A percentile compares a stretch with the other conserved stretches of the same genome.
These are phyloP conservation scores for Boloria selene DNA, from an alignment of 2,888 invertebrate species.

Conservation along the genomic window DNA sequence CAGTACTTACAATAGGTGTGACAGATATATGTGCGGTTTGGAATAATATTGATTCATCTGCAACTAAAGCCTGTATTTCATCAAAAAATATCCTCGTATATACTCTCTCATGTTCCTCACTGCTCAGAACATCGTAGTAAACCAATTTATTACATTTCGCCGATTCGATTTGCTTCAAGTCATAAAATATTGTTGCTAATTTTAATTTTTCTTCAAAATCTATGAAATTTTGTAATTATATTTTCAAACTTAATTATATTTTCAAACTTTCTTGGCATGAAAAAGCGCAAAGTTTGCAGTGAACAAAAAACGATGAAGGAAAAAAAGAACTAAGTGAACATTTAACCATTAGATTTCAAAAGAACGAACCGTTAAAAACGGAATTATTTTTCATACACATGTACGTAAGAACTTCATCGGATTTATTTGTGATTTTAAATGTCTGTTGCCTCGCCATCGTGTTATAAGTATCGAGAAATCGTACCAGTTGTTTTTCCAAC, in stretches of 20 bases:
- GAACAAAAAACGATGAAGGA: not conserved
- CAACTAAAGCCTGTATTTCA: slow-evolving; percentile 69
- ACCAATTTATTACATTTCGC: slow-evolving; percentile 63
- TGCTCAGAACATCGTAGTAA: slow-evolving; percentile 68
- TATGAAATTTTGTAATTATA: slow-evolving; percentile 16
- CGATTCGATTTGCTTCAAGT: slow-evolving; percentile 64
- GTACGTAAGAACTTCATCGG: slow-evolving; percentile 77
- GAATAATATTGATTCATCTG: slow-evolving; percentile 64
- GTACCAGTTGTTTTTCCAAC: slow-evolving; percentile 74
- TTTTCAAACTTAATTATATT: not conserved
- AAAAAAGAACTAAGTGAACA: not conserved
- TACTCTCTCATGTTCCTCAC: slow-evolving; percentile 68
- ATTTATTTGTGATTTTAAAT: slow-evolving; percentile 80
- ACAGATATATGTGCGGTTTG: slow-evolving; percentile 76
- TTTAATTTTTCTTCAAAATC: slow-evolving; percentile 75
- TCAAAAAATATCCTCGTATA: slow-evolving; percentile 74
- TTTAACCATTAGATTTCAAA: not conserved
- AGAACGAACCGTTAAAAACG: slow-evolving; percentile 58
- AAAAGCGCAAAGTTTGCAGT: no score
- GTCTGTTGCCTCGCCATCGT: slow-evolving; percentile 78
- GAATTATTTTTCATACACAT: slow-evolving; percentile 81
- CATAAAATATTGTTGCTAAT: slow-evolving; percentile 62
- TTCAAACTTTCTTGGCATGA: no score
- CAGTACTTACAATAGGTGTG: slow-evolving; percentile 73
- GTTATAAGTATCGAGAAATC: slow-evolving; percentile 82